These are phyloP conservation scores for Chrysopa pallens DNA, from an alignment of 1,140 invertebrate genomes.

Conservation along the genomic window DNA sequence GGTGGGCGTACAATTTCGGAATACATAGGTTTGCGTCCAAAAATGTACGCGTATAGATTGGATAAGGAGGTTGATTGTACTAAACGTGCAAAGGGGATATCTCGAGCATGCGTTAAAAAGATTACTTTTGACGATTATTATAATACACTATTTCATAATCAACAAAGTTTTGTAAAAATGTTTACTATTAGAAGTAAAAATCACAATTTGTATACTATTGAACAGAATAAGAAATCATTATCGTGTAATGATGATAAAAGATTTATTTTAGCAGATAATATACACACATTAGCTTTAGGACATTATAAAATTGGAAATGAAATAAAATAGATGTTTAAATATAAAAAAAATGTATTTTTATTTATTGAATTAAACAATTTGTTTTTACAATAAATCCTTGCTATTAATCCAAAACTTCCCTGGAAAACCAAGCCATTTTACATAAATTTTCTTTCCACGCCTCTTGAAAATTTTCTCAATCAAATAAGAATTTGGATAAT, in stretches of 20 bases:
- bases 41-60: conserved; percentile 21
- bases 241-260: too few relatives aligned
- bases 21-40: conserved; percentile 23
- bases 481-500: conserved; percentile 16
- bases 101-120: conserved; percentile 7
- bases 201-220: too few relatives aligned
- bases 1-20: conserved; percentile 18
- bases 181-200: too few relatives aligned
- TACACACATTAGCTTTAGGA: too few relatives aligned
- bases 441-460: conserved; percentile 15
- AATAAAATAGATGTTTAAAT: too few relatives aligned
- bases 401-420: too few relatives aligned
- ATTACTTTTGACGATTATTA: conserved; percentile 13
- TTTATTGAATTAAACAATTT: too few relatives aligned
- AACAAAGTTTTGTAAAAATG: neutral
- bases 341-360: too few relatives aligned
- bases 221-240: too few relatives aligned
- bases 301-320: too few relatives aligned
- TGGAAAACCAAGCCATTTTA: conserved; percentile 19
- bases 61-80: conserved; percentile 6
- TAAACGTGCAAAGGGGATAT: conserved; percentile 14
- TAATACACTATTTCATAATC: conserved; percentile 7
- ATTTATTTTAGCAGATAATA: too few relatives aligned
- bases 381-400: too few relatives aligned
- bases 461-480: conserved; percentile 17